Evolutionary conservation across 2,888 invertebrate genomes (phyloP).

Genomic region (Acronicta alni): DNA sequence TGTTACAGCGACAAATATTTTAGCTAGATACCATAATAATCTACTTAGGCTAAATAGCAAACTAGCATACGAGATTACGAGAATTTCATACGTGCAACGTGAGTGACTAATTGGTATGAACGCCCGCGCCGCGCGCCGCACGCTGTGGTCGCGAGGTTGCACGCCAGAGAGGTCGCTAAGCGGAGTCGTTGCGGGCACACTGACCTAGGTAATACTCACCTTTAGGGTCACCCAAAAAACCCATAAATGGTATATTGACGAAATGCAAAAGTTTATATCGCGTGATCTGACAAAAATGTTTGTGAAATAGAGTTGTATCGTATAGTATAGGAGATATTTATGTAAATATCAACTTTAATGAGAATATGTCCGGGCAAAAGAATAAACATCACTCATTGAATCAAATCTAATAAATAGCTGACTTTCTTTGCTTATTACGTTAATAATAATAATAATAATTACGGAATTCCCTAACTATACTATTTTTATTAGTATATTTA

Average conservation of each 20-base stretch:
- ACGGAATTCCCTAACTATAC: no score
- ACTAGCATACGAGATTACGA: no score
- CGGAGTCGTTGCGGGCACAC: constrained; percentile 13
- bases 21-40: not conserved
- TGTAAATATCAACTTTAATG: no score
- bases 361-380: not conserved
- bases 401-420: no score
- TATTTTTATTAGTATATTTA: no score
- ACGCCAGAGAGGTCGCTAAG: constrained; percentile 12
- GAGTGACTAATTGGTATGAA: constrained; percentile 11
- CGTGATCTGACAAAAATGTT: constrained; percentile 28
- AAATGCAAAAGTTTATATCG: constrained; percentile 28
- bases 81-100: constrained; percentile 2
- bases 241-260: constrained; percentile 18
- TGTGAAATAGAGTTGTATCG: constrained; percentile 15
- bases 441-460: no score
- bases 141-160: constrained; percentile 1
- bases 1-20: no score
- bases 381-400: no score
- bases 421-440: no score
- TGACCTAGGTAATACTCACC: constrained; percentile 21
- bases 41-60: not conserved
- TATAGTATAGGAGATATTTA: constrained; percentile 3
- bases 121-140: not conserved
- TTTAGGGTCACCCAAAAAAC: constrained; percentile 9